Conservation (phyloP, 2,797 vertebrate genomes). For the Erpetoichthys calabaricus region DNA sequence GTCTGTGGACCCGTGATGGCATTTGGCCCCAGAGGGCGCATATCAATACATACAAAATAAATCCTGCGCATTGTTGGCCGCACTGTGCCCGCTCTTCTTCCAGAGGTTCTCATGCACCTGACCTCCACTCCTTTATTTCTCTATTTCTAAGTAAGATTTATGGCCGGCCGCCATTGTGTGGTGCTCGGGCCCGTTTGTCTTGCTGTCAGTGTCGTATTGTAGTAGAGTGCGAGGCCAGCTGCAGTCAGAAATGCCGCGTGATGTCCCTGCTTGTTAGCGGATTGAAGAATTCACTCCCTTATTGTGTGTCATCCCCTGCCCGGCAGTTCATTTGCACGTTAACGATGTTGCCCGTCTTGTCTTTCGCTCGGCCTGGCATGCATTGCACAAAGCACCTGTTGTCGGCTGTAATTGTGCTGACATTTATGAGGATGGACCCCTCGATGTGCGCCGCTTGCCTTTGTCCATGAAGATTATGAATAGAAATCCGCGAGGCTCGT, state of each 20-base stretch:
- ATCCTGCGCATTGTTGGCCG: constrained; percentile 28
- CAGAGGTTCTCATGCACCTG: constrained; percentile 16
- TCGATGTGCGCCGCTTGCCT: too few relatives aligned
- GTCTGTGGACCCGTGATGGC: constrained; percentile 25
- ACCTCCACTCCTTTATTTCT: constrained; percentile 22
- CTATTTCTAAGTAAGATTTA: constrained; percentile 16
- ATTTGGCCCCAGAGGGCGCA: constrained; percentile 32
- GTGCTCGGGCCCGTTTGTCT: constrained; percentile 22
- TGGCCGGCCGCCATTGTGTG: constrained; percentile 13
- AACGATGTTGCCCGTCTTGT: too few relatives aligned
- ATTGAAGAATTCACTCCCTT: too few relatives aligned
- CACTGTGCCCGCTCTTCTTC: constrained; percentile 17
- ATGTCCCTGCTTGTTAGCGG: too few relatives aligned
- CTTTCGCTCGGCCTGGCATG: too few relatives aligned
- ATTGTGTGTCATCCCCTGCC: too few relatives aligned
- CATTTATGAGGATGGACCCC: too few relatives aligned
- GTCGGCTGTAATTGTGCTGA: too few relatives aligned
- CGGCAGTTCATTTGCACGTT: too few relatives aligned
- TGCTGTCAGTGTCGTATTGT: constrained; percentile 22
- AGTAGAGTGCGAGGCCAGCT: constrained; percentile 25
- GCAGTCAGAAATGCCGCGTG: constrained; percentile 11
- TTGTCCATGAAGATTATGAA: too few relatives aligned
- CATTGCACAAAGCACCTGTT: too few relatives aligned
- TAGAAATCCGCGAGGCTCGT: too few relatives aligned
- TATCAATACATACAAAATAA: constrained; percentile 37